Base-by-base conservation (phyloP, 2,113 vertebrate genomes). In the Tragelaphus imberbis region DNA sequence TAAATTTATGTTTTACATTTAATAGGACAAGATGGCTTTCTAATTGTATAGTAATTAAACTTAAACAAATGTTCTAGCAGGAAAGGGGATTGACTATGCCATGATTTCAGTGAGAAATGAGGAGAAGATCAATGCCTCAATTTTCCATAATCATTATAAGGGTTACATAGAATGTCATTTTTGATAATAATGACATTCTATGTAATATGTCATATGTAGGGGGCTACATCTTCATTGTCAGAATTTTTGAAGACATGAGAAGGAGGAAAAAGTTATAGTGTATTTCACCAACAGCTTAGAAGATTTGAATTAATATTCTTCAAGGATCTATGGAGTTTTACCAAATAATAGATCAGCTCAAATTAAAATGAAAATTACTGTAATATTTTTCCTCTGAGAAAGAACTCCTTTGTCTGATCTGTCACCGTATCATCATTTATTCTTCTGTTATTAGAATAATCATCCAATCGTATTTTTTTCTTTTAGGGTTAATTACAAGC, bases 381-480 rank as follows among this genome's bases (percentile, higher is more conserved):
- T 92, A 96, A 93, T 97, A 89, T 89, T 97, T 94, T 97, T 92
- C 33, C 58, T 86, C 13, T 88, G 47, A 91, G 97, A 96, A 95
- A 94, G 12, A n/a, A 86, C 25, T 95, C 95, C 94, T 98, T 99
- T 99, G 95, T 98, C 94, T 97, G 84, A 97, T 94, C 87, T 98
- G 97, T 97, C 97, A 97, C 33, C 51, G 94, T 56, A 51, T 89
- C 87, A 97, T 96, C 96, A 95, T 94, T 98, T 97, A 88, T 93
- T 96, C 96, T 98, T 80, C 75, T 68, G 91, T 98, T 98, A 97
- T 98, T 97, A 93, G 12, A 65, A 86, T 82, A 88, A 86, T 96
- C 59, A 95, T 98, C 98, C 84, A 97, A 89, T 98, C 89, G 85
- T 94, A 71, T 97, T 95, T 97, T 97, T 51, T 88, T 97, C 97